Evolutionary conservation across 2,113 vertebrate species (phyloP), one percentile per base, ranked within the genome.

Genomic region (Calyptomena viridis): DNA sequence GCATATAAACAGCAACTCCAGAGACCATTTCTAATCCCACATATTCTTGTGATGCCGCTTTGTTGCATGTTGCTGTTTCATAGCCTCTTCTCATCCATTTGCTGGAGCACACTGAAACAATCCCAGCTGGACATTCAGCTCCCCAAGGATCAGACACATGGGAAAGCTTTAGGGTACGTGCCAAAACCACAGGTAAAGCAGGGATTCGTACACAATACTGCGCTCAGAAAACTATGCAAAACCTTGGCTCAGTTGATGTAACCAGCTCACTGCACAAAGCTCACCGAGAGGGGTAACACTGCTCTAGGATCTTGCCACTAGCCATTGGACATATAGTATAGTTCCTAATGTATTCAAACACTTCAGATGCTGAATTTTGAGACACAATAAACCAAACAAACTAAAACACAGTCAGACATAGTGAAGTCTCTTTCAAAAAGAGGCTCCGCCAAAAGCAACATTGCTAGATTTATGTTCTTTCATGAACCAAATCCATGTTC

Each of bases 1-100:
- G 37, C 79, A 53, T 49, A 94, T 53, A 95, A 90, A 84, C 50
- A 89, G 79, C 76, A 90, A 33, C 91, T 90, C 89, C 85, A 90
- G 81, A 74, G 91, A 94, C 77, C 35, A 37, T 82, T 89, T 94
- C 66, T 74, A 92, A 91, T 75, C 66, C 60, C 44, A 31, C 0
- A 0, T 55, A 93, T 53, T 71, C 44, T 49, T 77, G 67, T 31
- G 66, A 73, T 62, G 67, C 37, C 0, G 0, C 67, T 75, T 78
- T 1, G 1, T 1, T 59, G 27, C 11, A 7, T 0, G 0, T 21
- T 82, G 44, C 66, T 59, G 39, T 87, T 82, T 58, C 73, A 78
- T 16, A 89, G 87, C 37, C 58, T 71, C 56, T 78, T 31, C 72
- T 91, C 60, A 67, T 33, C 74, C 56, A 55, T 85, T 80, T 80